phyloP scores from a whole-genome alignment of 2,888 invertebrate genomes.

The Opisthograptis luteolata region DNA sequence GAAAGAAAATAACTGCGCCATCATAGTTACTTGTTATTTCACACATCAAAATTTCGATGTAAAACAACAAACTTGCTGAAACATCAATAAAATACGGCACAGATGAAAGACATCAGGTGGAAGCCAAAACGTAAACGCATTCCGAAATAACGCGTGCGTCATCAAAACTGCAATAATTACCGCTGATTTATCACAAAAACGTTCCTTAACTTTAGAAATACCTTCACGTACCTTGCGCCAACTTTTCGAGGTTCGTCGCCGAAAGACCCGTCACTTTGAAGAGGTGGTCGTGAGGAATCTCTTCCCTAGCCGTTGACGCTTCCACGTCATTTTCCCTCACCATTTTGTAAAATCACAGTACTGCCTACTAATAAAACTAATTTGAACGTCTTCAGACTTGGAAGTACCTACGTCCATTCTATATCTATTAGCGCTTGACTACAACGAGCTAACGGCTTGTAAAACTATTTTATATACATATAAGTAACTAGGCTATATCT shows the following conservation, averaged over 20 bases:
- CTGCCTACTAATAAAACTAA: not conserved
- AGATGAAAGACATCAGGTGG: constrained; percentile 6
- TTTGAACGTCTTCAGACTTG: constrained; percentile 23
- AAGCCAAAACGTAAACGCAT: constrained; percentile 13
- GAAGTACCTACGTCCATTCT: too few relatives aligned
- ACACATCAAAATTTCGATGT: not conserved
- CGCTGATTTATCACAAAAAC: not conserved
- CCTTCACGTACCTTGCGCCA: constrained; percentile 63
- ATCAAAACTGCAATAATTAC: not conserved
- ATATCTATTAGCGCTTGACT: constrained; percentile 28
- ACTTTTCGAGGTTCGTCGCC: constrained; percentile 68
- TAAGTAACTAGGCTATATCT: constrained; percentile 41
- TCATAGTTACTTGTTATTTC: too few relatives aligned
- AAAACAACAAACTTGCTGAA: constrained; percentile 4
- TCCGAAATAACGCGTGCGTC: constrained; percentile 9
- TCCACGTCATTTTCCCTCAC: constrained; percentile 56
- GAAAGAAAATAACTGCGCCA: too few relatives aligned
- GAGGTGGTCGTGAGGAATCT: constrained; percentile 72
- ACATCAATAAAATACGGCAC: constrained; percentile 8
- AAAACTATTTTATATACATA: constrained; percentile 32
- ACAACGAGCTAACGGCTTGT: constrained; percentile 13
- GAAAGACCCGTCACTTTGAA: constrained; percentile 76
- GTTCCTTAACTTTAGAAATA: not conserved
- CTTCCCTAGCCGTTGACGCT: constrained; percentile 50
- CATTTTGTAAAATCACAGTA: constrained; percentile 11